Evolutionary conservation across 2,797 vertebrate species (phyloP).

Genomic region (Neopelma chrysocephalum): DNA sequence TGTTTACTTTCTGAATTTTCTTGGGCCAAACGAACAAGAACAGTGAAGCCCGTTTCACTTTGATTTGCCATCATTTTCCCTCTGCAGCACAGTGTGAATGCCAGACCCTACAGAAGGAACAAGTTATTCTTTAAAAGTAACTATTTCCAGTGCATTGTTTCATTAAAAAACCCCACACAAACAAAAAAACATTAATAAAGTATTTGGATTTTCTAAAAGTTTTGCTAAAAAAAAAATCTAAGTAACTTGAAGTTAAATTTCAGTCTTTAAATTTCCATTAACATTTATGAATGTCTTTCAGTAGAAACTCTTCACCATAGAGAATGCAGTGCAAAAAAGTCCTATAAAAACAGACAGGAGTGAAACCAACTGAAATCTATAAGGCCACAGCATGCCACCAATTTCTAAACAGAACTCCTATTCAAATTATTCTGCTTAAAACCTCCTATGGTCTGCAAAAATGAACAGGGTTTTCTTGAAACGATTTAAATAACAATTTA

Average conservation of each 20-base stretch:
- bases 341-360: slow-evolving; percentile 26
- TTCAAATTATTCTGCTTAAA: slow-evolving; percentile 39
- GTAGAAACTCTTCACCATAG: not conserved
- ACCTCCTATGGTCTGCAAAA: slow-evolving; percentile 26
- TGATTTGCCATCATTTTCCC: not conserved
- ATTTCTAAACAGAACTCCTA: slow-evolving; percentile 49
- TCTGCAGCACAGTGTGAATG: not conserved
- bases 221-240: not conserved
- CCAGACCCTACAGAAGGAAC: not conserved
- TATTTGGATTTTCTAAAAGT: not conserved
- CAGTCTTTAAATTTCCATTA: not conserved
- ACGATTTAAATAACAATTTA: slow-evolving; percentile 55
- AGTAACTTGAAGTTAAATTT: slow-evolving; percentile 18
- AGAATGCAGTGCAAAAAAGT: not conserved
- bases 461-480: slow-evolving; percentile 21
- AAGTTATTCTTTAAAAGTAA: slow-evolving; percentile 12
- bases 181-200: not conserved
- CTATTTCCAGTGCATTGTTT: not conserved
- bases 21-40: not conserved
- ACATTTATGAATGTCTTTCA: slow-evolving; percentile 4
- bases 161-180: not conserved
- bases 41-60: slow-evolving; percentile 4
- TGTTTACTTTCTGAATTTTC: slow-evolving; percentile 29
- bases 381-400: slow-evolving; percentile 29
- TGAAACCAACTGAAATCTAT: slow-evolving; percentile 27